phyloP scores from a whole-genome alignment of 1,140 invertebrate genomes.

The Rhyzopertha dominica region DNA sequence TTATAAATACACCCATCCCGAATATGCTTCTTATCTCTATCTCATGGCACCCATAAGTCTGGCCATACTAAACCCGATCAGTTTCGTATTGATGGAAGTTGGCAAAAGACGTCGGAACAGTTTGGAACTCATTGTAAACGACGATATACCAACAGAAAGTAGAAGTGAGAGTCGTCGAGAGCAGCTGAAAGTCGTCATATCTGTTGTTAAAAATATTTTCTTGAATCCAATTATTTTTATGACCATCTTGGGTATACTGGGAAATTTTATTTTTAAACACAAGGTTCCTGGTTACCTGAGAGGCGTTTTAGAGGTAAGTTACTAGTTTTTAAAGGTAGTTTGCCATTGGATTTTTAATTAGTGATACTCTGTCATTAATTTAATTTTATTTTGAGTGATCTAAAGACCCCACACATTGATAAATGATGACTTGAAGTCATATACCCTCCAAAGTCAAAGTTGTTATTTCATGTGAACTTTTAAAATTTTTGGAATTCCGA shows the following conservation, averaged over 20 bases:
- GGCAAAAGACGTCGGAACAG: slow-evolving; percentile 52
- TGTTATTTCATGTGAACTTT: too few species aligned
- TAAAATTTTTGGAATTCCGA: too few species aligned
- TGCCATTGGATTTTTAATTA: too few species aligned
- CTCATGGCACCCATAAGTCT: slow-evolving; percentile 91
- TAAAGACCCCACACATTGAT: too few species aligned
- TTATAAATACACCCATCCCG: slow-evolving; percentile 74
- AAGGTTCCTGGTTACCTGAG: slow-evolving; percentile 69
- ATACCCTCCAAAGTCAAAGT: too few species aligned
- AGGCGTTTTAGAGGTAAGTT: slow-evolving; percentile 66
- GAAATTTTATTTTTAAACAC: slow-evolving; percentile 78
- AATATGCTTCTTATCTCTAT: slow-evolving; percentile 88
- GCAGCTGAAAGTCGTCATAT: slow-evolving; percentile 42
- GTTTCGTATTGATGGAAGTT: slow-evolving; percentile 87
- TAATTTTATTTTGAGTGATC: too few species aligned
- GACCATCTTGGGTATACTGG: slow-evolving; percentile 85
- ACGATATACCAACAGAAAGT: slow-evolving; percentile 34
- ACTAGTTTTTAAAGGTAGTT: too few species aligned
- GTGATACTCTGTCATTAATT: too few species aligned
- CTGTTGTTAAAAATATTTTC: slow-evolving; percentile 64
- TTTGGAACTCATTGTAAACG: slow-evolving; percentile 44
- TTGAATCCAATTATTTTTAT: slow-evolving; percentile 89
- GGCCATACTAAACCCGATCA: slow-evolving; percentile 88
- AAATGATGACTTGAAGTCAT: too few species aligned
- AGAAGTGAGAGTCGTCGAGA: slow-evolving; percentile 21